These are phyloP conservation scores for Burhinus oedicnemus DNA, from an alignment of 2,113 vertebrate genomes.

Conservation along the genomic window DNA sequence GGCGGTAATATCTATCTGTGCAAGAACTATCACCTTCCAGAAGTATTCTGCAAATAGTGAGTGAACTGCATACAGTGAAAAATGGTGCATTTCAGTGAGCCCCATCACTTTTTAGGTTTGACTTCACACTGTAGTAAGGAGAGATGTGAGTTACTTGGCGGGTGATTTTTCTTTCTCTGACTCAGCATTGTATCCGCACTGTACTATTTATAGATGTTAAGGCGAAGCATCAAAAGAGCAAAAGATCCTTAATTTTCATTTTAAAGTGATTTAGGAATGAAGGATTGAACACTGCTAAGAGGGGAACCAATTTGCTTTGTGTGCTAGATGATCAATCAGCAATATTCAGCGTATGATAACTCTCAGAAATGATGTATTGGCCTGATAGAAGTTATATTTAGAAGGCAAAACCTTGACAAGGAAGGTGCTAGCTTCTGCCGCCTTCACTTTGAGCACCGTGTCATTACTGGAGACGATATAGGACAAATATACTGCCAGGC, in stretches of 20 bases:
- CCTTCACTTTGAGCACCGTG: not conserved
- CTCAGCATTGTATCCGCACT: not conserved
- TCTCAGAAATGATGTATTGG: not conserved
- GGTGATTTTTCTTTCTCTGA: not conserved
- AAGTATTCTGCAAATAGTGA: not conserved
- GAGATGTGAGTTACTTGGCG: not conserved
- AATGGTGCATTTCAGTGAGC: not conserved
- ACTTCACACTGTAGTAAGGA: not conserved
- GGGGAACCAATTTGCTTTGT: not conserved
- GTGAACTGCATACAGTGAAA: not conserved
- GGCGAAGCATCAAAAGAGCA: not conserved
- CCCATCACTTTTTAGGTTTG: not conserved
- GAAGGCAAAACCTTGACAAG: not conserved
- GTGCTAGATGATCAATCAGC: not conserved
- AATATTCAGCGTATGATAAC: not conserved
- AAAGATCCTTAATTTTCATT: not conserved
- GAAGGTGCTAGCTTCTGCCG: not conserved
- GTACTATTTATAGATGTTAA: not conserved
- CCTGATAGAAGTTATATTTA: not conserved
- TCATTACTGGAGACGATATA: not conserved
- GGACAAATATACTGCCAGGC: not conserved
- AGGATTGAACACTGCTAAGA: not conserved
- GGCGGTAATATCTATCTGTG: not conserved
- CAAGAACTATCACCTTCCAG: not conserved
- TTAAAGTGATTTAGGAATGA: not conserved